Base-by-base conservation (phyloP, 2,113 vertebrate genomes). In the Paradoxurus hermaphroditus region DNA sequence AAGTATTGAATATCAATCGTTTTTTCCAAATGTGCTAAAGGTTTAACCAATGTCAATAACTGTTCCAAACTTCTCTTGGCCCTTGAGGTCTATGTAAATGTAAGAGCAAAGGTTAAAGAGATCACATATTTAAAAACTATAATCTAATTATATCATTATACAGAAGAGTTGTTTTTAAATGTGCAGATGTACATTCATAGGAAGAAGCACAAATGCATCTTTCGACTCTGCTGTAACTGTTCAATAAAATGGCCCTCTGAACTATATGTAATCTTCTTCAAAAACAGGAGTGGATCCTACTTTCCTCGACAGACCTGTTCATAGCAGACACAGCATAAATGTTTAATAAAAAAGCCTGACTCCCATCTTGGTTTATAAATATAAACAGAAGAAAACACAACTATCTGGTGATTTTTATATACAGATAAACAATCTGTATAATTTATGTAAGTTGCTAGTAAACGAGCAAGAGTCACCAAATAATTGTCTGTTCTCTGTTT, bases 401-500 rank as follows among this genome's bases (percentile, higher is more conserved):
- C 84, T 86, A 87, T 83, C 65, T 95, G 67, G 73, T 84, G 31
- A 84, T 65, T 90, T 97, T 75, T 90, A 62, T 25, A 95, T 73
- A 53, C 1, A 96, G n/a, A 95, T 51, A 95, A 94, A 97, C 79
- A 92, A 96, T 96, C 93, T 94, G 93, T 75, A 84, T 93, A 84
- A 97, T 94, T 97, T 92, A 86, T 27, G 12, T 15, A 89, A 96
- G 46, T 65, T 90, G 70, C 68, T 84, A 96, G 62, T 36, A 92
- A 96, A 86, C 62, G 39, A 87, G 27, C 67, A 94, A 94, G 15
- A 92, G 92, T 96, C 56, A 94, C 72, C 27, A 92, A 87, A 90
- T 79, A 95, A 96, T 86, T 91, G 95, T 49, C 67, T 96, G 65
- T 39, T 94, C 62, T 90, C 72, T 67, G 46, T 59, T 86, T 68